phyloP scores from a whole-genome alignment of 1,140 invertebrate genomes.

The Lepeophtheirus salmonis region DNA sequence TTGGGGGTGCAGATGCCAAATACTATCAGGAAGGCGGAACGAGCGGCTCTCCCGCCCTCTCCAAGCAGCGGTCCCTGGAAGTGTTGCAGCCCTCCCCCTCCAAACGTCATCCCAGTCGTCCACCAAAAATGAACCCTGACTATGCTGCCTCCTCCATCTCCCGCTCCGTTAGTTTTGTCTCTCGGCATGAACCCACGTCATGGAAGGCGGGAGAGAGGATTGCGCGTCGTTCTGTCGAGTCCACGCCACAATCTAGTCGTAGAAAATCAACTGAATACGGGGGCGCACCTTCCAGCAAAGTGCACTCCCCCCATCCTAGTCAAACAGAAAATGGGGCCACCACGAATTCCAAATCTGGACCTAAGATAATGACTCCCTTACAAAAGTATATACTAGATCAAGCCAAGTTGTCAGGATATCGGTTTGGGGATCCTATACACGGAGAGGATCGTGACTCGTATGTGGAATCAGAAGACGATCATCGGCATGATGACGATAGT shows the following conservation, averaged over 20 bases:
- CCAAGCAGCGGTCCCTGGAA: slow-evolving; percentile 32
- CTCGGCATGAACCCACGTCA: not conserved
- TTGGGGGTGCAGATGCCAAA: too few relatives aligned
- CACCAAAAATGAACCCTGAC: slow-evolving; percentile 28
- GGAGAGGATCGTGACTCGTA: slow-evolving; percentile 35
- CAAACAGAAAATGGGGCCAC: slow-evolving; percentile 30
- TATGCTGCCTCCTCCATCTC: not conserved
- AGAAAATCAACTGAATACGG: not conserved
- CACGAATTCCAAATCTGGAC: too few relatives aligned
- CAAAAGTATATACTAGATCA: slow-evolving; percentile 74
- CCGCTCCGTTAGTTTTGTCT: slow-evolving; percentile 1
- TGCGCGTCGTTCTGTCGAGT: slow-evolving; percentile 28
- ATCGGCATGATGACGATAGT: slow-evolving; percentile 34
- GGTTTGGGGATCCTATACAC: slow-evolving; percentile 43
- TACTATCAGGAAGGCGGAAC: too few relatives aligned
- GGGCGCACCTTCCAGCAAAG: not conserved
- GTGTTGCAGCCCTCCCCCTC: slow-evolving; percentile 42
- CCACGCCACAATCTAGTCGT: slow-evolving; percentile 27
- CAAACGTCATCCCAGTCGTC: not conserved
- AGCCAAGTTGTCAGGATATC: slow-evolving; percentile 38
- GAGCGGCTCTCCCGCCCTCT: not conserved
- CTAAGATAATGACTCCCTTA: slow-evolving; percentile 50
- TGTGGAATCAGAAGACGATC: slow-evolving; percentile 28
- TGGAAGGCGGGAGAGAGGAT: not conserved
- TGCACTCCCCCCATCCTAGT: not conserved